Evolutionary conservation across 2,113 vertebrate species (phyloP).

Genomic region (Himantopus leucocephalus): DNA sequence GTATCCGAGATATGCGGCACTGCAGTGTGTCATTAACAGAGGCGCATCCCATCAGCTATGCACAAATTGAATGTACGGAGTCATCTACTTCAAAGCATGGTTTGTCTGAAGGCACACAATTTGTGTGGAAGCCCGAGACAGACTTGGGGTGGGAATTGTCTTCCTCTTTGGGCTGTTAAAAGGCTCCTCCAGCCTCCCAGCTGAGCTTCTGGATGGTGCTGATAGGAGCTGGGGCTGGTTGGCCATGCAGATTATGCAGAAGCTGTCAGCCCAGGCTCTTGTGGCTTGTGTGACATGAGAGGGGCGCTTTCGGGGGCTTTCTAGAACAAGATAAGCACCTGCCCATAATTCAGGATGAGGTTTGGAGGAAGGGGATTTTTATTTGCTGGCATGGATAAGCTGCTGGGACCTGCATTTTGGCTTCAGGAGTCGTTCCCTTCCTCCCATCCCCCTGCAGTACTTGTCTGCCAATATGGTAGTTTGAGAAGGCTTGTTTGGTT

Average conservation of each 20-base stretch:
- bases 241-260: background rate
- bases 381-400: background rate
- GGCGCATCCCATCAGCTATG: background rate
- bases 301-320: background rate
- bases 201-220: constrained; percentile 30
- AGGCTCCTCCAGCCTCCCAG: background rate
- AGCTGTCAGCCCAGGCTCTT: constrained; percentile 5
- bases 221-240: background rate
- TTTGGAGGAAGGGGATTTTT: background rate
- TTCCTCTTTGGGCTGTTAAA: background rate
- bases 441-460: background rate
- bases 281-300: background rate
- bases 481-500: background rate
- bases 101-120: background rate
- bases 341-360: background rate
- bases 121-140: background rate
- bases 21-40: background rate
- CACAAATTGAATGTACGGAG: background rate
- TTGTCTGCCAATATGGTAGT: background rate
- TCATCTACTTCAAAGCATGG: background rate
- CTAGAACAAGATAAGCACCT: constrained; percentile 13
- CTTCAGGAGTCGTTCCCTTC: background rate
- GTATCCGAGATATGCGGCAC: background rate
- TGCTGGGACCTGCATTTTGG: background rate
- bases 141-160: background rate